Base-by-base conservation (phyloP, 2,888 invertebrate genomes). In the Chymomyza amoena region DNA sequence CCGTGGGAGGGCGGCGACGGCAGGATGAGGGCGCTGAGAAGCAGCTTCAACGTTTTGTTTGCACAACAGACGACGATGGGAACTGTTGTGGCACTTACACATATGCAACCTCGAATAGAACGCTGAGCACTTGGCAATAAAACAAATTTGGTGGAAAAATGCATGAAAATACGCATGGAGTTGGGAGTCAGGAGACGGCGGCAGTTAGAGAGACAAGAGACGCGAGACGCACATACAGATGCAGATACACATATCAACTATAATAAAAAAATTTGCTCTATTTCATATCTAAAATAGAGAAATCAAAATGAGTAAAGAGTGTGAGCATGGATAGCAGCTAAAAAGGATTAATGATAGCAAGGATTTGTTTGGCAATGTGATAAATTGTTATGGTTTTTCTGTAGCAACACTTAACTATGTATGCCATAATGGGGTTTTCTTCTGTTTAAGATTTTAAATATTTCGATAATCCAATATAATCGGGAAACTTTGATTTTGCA, bases 81-180 rank as follows among this genome's bases (percentile, higher is more conserved):
- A 57, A 25, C 39, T 45, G 39, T 45, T 16, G 56, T n/a, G 56
- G 57, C 57, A 57, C 56, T 15, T 18, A 57, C 57, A 68, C 75
- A 75, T 74, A 70, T 74, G 75, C 70, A 75, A 70, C 67, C 75
- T 70, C 36, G 36, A n/a, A 10, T n/a, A 54, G 52, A n/a, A 54
- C 18, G 52, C n/a, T 59, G 57, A 64, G 16, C 67, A 66, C 57
- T 36, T 51, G 70, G 69, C 72, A 82, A 82, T 81, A 84, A 84
- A 84, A 80, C 80, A 82, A 84, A 81, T 84, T 81, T 78, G 72
- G 75, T 75, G 76, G 69, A 77, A 81, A 83, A 81, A 80, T 67
- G 54, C 18, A 15, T 16, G 54, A 54, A 20, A 54, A 45, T 45
- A 45, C 39, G 39, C 39, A 45, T 13, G 39, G 39, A 45, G 39